Percentiles rank a stretch among this genome's conserved stretches.
phyloP scores from a whole-genome alignment of 2,888 invertebrate species.

The Alloplasta piceator region DNA sequence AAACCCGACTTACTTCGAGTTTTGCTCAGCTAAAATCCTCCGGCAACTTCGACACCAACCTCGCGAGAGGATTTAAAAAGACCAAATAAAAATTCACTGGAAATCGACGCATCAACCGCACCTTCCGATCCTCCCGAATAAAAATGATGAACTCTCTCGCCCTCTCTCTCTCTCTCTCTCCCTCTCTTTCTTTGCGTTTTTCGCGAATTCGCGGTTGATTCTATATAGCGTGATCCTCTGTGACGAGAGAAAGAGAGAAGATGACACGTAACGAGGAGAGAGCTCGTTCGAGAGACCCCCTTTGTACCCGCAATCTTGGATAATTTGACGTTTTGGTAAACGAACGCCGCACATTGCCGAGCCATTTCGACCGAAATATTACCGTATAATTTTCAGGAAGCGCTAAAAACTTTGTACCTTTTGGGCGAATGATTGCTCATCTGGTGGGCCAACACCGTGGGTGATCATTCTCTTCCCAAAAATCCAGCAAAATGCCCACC shows the following conservation, averaged over 20 bases:
- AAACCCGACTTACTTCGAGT: constrained; percentile 54
- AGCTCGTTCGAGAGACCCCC: constrained; percentile 10
- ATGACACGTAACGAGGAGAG: constrained; percentile 50
- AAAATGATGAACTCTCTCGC: constrained; percentile 27
- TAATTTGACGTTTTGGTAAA: constrained; percentile 61
- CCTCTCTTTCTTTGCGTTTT: too few species aligned
- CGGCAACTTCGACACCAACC: constrained; percentile 43
- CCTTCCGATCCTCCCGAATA: constrained; percentile 34
- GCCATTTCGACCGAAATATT: constrained; percentile 35
- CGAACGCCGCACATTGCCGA: constrained; percentile 30
- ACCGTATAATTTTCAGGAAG: constrained; percentile 61
- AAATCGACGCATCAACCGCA: constrained; percentile 32
- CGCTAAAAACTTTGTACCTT: constrained; percentile 30
- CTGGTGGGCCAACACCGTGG: constrained; percentile 3
- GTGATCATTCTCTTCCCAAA: neutral
- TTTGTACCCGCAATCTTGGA: constrained; percentile 38
- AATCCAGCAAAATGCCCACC: too few species aligned
- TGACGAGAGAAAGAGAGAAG: neutral
- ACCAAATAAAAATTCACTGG: neutral
- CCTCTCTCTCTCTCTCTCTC: neutral
- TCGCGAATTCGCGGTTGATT: constrained; percentile 4
- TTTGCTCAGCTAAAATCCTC: constrained; percentile 40
- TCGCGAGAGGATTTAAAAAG: constrained; percentile 11
- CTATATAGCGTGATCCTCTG: neutral
- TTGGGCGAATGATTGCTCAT: constrained; percentile 1